These are phyloP conservation scores for Cosmia pyralina DNA, from an alignment of 2,888 invertebrate species.

Conservation along the genomic window DNA sequence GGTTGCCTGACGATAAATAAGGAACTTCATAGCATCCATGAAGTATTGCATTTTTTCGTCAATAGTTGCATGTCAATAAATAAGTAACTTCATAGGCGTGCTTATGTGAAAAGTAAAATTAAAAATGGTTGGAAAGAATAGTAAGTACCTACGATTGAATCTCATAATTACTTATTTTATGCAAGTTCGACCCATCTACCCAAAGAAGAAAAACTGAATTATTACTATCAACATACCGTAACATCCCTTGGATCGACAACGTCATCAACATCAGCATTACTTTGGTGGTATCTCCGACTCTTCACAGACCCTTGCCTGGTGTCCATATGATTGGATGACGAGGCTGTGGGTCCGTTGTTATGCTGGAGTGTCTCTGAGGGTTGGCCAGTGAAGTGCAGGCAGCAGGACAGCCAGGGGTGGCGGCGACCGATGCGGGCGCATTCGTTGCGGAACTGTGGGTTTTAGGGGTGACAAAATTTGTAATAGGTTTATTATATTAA, in stretches of 20 bases:
- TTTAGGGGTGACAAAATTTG: too few relatives aligned
- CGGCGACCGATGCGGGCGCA: slow-evolving; percentile 83
- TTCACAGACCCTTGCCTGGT: slow-evolving; percentile 82
- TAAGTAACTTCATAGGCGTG: too few relatives aligned
- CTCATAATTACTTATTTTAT: neutral
- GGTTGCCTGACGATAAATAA: too few relatives aligned
- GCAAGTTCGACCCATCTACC: slow-evolving; percentile 15
- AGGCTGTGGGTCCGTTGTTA: slow-evolving; percentile 70
- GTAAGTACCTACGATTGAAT: too few relatives aligned
- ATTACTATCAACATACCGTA: slow-evolving; percentile 75
- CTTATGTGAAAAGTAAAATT: too few relatives aligned
- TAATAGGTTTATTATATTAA: too few relatives aligned
- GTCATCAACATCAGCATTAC: slow-evolving; percentile 79
- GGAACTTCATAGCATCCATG: too few relatives aligned
- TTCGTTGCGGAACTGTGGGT: slow-evolving; percentile 85
- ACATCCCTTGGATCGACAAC: slow-evolving; percentile 84
- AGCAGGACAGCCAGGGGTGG: slow-evolving; percentile 87
- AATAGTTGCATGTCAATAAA: too few relatives aligned
- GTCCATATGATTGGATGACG: slow-evolving; percentile 82
- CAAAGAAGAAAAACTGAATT: too few relatives aligned
- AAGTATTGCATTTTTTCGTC: too few relatives aligned
- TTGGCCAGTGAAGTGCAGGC: slow-evolving; percentile 78
- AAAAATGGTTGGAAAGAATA: too few relatives aligned
- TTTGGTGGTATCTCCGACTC: slow-evolving; percentile 84
- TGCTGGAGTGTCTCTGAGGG: slow-evolving; percentile 73